A percentile compares a stretch with the other conserved stretches of the same genome.
Evolutionary conservation across 2,888 invertebrate genomes (phyloP).

Genomic region (Agrotis clavis): DNA sequence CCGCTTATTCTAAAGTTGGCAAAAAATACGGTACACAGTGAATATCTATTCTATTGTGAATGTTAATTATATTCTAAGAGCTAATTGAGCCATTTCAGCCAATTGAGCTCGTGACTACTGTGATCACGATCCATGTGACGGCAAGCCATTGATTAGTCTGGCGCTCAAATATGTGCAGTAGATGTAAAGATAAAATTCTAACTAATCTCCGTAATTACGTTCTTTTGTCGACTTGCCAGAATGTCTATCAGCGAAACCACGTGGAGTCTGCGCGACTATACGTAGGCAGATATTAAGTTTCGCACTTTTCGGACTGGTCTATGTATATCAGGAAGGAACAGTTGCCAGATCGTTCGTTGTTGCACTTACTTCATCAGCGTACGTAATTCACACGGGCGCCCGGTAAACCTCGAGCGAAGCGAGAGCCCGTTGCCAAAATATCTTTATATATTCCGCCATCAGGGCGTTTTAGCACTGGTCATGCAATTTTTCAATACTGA

Average conservation of each 20-base stretch:
- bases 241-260: constrained; percentile 20
- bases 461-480: too few relatives aligned
- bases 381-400: neutral
- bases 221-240: constrained; percentile 48
- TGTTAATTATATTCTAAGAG: neutral
- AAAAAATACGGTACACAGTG: too few relatives aligned
- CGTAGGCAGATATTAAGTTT: constrained; percentile 6
- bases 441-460: too few relatives aligned
- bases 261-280: constrained; percentile 16
- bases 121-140: constrained; percentile 1
- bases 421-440: too few relatives aligned
- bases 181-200: constrained; percentile 7
- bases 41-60: too few relatives aligned
- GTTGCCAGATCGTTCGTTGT: constrained; percentile 18
- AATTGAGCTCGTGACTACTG: neutral
- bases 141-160: neutral
- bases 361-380: constrained; percentile 6
- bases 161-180: neutral
- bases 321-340: constrained; percentile 9
- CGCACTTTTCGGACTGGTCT: constrained; percentile 1
- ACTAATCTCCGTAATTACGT: constrained; percentile 16
- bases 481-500: too few relatives aligned
- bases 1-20: too few relatives aligned
- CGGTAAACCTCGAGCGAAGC: too few relatives aligned
- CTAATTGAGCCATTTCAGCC: neutral